A percentile compares a stretch with the other conserved stretches of the same genome.
Conservation (phyloP, 2,888 invertebrate genomes). For the Microctonus hyperodae region DNA sequence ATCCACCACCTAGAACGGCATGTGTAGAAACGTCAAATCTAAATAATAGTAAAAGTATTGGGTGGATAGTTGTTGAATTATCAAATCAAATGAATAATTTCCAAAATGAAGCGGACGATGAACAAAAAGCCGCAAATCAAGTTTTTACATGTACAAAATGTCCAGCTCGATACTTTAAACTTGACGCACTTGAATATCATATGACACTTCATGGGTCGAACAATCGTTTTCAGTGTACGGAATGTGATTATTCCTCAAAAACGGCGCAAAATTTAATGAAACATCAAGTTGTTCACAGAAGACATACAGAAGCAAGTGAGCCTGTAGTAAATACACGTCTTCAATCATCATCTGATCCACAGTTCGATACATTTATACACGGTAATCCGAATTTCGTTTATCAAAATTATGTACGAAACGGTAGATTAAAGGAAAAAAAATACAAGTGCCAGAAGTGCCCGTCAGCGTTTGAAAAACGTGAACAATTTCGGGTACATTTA, state of each 20-base stretch:
- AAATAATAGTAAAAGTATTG: constrained; percentile 39
- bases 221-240: constrained; percentile 72
- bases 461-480: constrained; percentile 84
- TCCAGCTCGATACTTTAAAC: constrained; percentile 77
- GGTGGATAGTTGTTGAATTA: constrained; percentile 57
- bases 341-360: constrained; percentile 69
- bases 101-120: constrained; percentile 21
- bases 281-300: constrained; percentile 68
- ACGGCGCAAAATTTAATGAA: constrained; percentile 73
- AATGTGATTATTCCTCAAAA: constrained; percentile 76
- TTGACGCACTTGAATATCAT: constrained; percentile 75
- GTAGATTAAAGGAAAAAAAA: constrained; percentile 76
- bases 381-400: constrained; percentile 81
- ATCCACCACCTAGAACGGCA: constrained; percentile 70
- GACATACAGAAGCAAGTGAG: constrained; percentile 39
- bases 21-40: constrained; percentile 51
- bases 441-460: constrained; percentile 88
- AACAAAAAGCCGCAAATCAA: constrained; percentile 44
- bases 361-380: constrained; percentile 74
- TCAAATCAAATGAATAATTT: constrained; percentile 20
- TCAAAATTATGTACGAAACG: constrained; percentile 77
- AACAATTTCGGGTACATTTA: constrained; percentile 84
- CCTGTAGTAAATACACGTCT: not conserved
- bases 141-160: constrained; percentile 70
- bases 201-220: constrained; percentile 72